Percentiles rank a stretch among this genome's conserved stretches.
Evolutionary conservation across 2,888 invertebrate genomes (phyloP).

Genomic region (Drosophila ezoana): DNA sequence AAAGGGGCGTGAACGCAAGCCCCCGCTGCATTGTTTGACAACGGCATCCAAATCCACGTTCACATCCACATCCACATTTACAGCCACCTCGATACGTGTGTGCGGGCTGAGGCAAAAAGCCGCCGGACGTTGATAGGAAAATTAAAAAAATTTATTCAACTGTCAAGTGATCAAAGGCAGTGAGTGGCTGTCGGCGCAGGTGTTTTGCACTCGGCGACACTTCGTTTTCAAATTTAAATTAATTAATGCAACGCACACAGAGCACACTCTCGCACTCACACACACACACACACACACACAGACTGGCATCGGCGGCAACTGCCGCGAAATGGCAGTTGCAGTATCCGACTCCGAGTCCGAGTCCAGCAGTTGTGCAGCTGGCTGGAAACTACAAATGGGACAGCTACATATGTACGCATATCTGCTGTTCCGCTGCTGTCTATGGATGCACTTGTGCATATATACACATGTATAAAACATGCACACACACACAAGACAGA

Average conservation of each 20-base stretch:
- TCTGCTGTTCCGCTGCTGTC: conserved; percentile 42
- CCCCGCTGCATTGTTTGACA: conserved; percentile 20
- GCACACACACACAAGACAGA: conserved; percentile 3
- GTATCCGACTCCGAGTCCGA: conserved; percentile 33
- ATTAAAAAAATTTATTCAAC: conserved; percentile 79
- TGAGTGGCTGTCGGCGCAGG: conserved; percentile 75
- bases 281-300: neutral
- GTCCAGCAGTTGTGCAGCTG: conserved; percentile 58
- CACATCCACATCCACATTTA: conserved; percentile 2
- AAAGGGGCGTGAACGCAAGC: conserved; percentile 35
- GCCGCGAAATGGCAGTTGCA: conserved; percentile 38
- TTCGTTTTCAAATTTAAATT: conserved; percentile 76
- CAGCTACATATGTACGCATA: conserved; percentile 61
- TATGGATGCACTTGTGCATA: conserved; percentile 27
- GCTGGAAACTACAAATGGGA: conserved; percentile 70
- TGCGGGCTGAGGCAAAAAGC: conserved; percentile 9
- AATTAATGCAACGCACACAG: conserved; percentile 74
- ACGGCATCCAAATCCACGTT: conserved; percentile 15
- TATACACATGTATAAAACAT: conserved; percentile 12
- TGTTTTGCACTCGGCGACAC: conserved; percentile 80
- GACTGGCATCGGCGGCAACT: conserved; percentile 1
- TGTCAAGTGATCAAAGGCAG: conserved; percentile 77
- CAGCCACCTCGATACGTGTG: neutral
- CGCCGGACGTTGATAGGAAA: conserved; percentile 63
- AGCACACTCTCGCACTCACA: neutral